Conservation (phyloP, 2,113 vertebrate species). For the Vulpes vulpes region DNA sequence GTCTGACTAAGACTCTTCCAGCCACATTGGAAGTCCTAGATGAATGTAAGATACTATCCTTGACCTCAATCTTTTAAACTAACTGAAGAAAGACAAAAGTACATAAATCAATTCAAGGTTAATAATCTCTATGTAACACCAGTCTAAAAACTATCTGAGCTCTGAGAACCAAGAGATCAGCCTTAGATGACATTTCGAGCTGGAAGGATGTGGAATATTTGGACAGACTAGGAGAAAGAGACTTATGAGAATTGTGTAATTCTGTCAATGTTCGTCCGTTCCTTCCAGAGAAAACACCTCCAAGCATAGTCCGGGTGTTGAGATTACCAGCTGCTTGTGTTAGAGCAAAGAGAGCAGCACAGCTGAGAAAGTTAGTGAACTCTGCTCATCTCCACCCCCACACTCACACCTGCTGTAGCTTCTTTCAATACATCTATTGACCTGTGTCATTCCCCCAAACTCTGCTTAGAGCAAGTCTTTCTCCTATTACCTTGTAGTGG, state of each 20-base stretch:
- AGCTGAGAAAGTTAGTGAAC: not conserved
- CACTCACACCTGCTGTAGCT: not conserved
- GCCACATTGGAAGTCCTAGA: not conserved
- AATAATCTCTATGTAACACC: not conserved
- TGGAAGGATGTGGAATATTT: not conserved
- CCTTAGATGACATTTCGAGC: not conserved
- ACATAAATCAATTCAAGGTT: not conserved
- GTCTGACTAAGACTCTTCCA: not conserved
- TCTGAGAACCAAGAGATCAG: not conserved
- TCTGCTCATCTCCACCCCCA: not conserved
- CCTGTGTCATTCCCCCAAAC: not conserved
- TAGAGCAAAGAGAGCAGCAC: not conserved
- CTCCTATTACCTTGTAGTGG: not conserved
- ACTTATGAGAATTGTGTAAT: not conserved
- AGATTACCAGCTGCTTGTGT: not conserved
- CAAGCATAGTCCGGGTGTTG: not conserved
- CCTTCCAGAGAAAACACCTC: not conserved
- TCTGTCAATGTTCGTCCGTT: not conserved
- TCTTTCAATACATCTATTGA: not conserved
- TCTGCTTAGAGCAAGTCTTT: not conserved
- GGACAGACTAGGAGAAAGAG: not conserved
- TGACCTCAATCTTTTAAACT: not conserved
- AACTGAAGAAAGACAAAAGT: conserved; percentile 12
- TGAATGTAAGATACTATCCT: not conserved
- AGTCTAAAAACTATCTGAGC: conserved; percentile 26